A percentile compares a stretch with the other conserved stretches of the same genome.
Conservation (phyloP, 2,888 invertebrate genomes). For the Clivina fossor region DNA sequence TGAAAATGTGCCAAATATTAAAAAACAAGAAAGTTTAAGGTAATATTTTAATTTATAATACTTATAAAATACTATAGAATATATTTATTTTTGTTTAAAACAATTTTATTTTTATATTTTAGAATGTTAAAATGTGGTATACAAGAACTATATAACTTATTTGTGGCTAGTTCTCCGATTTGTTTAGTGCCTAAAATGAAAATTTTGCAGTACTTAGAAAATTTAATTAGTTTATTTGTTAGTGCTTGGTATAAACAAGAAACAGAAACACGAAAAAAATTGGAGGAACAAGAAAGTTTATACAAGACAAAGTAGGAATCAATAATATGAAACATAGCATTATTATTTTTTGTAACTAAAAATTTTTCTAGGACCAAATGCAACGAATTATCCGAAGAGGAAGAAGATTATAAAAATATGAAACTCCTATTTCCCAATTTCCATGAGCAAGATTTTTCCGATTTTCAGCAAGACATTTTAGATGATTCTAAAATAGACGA, state of each 20-base stretch:
- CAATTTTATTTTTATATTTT: conserved; percentile 39
- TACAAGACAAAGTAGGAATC: conserved; percentile 67
- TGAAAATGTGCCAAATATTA: conserved; percentile 38
- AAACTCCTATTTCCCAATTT: conserved; percentile 70
- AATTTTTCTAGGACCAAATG: conserved; percentile 62
- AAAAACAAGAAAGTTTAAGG: conserved; percentile 55
- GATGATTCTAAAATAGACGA: conserved; percentile 44
- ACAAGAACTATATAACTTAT: conserved; percentile 67
- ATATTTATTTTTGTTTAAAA: conserved; percentile 30
- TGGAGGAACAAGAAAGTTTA: conserved; percentile 74
- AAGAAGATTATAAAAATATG: conserved; percentile 65
- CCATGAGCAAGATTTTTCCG: conserved; percentile 69
- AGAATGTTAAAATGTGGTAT: conserved; percentile 71
- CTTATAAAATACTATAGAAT: no score
- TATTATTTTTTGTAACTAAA: conserved; percentile 27
- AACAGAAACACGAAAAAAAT: conserved; percentile 64
- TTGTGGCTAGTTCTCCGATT: conserved; percentile 56
- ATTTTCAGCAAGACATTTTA: conserved; percentile 54
- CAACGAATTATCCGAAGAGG: conserved; percentile 69
- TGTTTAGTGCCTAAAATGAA: conserved; percentile 41
- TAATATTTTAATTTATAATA: no score
- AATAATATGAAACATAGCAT: conserved; percentile 15
- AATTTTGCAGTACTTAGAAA: conserved; percentile 53
- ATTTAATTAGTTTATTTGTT: conserved; percentile 64
- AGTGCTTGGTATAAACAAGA: conserved; percentile 77